phyloP scores from a whole-genome alignment of 1,140 invertebrate species.

The Popillia japonica region DNA sequence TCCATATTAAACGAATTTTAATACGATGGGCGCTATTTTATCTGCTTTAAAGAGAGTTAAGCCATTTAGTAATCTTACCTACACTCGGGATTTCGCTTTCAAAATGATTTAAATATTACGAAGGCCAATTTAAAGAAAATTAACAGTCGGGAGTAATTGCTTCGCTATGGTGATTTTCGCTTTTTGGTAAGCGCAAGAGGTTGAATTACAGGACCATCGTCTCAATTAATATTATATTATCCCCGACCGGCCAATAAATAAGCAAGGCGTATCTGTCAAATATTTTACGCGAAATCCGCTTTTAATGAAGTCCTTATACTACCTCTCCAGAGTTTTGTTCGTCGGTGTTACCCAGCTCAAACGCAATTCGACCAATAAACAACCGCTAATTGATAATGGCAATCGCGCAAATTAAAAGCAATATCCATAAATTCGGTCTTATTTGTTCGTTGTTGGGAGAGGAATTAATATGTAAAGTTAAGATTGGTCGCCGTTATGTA shows the following conservation, averaged over 20 bases:
- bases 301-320: conserved; percentile 14
- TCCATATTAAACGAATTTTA: too few relatives aligned
- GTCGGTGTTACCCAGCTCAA: not conserved
- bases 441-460: not conserved
- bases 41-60: too few relatives aligned
- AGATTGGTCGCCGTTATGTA: conserved; percentile 9
- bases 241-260: not conserved
- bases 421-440: conserved; percentile 11
- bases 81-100: not conserved
- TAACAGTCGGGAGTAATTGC: not conserved
- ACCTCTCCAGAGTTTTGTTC: not conserved
- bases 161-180: not conserved
- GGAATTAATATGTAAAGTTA: not conserved
- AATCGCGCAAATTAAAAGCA: not conserved
- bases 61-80: not conserved
- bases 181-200: not conserved
- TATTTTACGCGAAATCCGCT: conserved; percentile 12
- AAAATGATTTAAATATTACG: not conserved
- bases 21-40: too few relatives aligned
- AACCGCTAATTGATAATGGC: not conserved
- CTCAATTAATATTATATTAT: not conserved
- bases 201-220: conserved; percentile 10
- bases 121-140: not conserved
- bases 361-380: conserved; percentile 12
- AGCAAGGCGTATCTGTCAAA: not conserved